phyloP scores from a whole-genome alignment of 1,140 invertebrate species.

The Magallana angulata region DNA sequence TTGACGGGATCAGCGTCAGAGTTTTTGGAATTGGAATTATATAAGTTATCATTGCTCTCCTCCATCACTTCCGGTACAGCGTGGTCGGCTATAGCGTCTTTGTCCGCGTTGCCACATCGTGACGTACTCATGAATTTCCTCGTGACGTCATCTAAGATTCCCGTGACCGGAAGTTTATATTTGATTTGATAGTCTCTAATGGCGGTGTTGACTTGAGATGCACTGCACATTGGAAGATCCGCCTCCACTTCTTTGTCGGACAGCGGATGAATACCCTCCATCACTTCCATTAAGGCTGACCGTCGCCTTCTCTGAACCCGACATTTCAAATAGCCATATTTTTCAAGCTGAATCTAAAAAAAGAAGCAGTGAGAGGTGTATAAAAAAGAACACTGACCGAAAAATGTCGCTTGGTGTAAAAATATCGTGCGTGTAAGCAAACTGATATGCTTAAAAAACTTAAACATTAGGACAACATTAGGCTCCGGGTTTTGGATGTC shows the following conservation, averaged over 20 bases:
- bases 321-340: conserved; percentile 73
- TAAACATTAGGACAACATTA: not conserved
- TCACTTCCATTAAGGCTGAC: conserved; percentile 33
- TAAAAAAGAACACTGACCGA: not conserved
- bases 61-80: conserved; percentile 16
- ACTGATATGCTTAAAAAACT: not conserved
- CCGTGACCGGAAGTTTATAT: conserved; percentile 77
- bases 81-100: conserved; percentile 45
- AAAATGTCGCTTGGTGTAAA: not conserved
- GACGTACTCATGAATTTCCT: conserved; percentile 77
- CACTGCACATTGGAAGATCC: conserved; percentile 61
- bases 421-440: not conserved
- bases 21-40: conserved; percentile 29
- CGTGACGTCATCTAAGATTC: conserved; percentile 76
- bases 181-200: conserved; percentile 76
- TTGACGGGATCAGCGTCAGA: not conserved
- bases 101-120: conserved; percentile 79
- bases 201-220: conserved; percentile 67
- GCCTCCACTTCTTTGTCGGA: conserved; percentile 28
- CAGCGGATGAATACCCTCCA: conserved; percentile 39
- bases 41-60: not conserved
- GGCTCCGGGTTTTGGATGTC: not conserved
- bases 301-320: conserved; percentile 58
- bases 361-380: conserved; percentile 35
- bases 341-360: conserved; percentile 69